Conservation (phyloP, 2,113 vertebrate species). For the Mustelus asterias region DNA sequence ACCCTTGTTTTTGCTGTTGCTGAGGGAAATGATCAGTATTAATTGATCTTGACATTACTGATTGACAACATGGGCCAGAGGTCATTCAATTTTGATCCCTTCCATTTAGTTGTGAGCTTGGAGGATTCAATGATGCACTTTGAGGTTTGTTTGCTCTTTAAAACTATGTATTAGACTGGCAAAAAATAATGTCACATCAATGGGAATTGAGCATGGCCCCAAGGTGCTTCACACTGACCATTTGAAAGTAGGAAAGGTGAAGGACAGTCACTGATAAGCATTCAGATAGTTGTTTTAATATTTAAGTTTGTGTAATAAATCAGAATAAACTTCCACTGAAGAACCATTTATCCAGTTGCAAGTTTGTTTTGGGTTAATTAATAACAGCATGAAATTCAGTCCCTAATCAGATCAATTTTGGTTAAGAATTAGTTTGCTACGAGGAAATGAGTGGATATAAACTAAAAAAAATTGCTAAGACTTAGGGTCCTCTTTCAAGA, state of each 20-base stretch:
- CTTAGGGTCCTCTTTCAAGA: neutral
- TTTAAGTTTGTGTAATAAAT: neutral
- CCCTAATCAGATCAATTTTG: conserved; percentile 15
- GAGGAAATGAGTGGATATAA: neutral
- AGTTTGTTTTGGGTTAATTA: neutral
- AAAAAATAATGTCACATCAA: neutral
- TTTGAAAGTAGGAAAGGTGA: neutral
- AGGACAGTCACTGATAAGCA: neutral
- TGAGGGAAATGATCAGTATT: neutral
- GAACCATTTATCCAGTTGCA: neutral
- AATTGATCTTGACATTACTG: neutral
- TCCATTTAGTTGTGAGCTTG: neutral
- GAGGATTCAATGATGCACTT: neutral
- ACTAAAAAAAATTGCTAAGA: neutral
- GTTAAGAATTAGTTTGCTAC: neutral
- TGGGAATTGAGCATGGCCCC: neutral
- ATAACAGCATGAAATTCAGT: neutral
- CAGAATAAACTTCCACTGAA: no score
- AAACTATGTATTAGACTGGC: neutral
- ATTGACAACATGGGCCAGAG: neutral
- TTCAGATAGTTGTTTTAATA: neutral
- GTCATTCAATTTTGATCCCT: neutral
- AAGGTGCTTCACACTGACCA: neutral
- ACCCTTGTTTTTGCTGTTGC: neutral
- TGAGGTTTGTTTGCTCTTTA: neutral